These are phyloP conservation scores for Notamacropus eugenii DNA, from an alignment of 2,797 vertebrate species.

Conservation along the genomic window DNA sequence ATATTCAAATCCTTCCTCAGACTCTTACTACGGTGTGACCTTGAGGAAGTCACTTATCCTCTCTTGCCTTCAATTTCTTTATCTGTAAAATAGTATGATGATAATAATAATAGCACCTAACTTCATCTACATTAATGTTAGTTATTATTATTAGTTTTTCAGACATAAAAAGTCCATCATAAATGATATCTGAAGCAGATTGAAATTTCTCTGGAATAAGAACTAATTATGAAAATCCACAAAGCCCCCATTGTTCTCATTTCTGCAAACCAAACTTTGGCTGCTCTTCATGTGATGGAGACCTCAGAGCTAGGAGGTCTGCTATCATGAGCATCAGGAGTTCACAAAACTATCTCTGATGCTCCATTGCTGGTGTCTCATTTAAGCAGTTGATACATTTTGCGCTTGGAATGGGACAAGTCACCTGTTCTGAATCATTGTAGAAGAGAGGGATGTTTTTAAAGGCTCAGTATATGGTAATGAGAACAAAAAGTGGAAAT, in stretches of 20 bases:
- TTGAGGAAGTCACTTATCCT: background rate
- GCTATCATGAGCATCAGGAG: background rate
- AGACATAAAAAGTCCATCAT: background rate
- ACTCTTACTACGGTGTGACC: too few species aligned
- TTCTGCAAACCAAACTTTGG: background rate
- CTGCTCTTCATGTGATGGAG: background rate
- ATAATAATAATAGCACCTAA: background rate
- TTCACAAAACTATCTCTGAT: background rate
- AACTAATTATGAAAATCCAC: background rate
- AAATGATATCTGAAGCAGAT: background rate
- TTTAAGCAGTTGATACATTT: background rate
- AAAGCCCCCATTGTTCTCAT: background rate
- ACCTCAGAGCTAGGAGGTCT: background rate
- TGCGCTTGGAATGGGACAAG: background rate
- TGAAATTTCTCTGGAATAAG: background rate
- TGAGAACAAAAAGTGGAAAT: background rate
- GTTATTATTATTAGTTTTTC: background rate
- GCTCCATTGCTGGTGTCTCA: background rate
- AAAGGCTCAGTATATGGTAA: background rate
- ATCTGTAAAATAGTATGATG: too few species aligned
- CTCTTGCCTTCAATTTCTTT: too few species aligned
- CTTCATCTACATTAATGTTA: background rate
- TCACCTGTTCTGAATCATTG: background rate
- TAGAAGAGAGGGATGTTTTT: background rate
- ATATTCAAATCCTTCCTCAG: background rate